Evolutionary conservation across 1,140 invertebrate species (phyloP).

Genomic region (Dreissena rostriformis): DNA sequence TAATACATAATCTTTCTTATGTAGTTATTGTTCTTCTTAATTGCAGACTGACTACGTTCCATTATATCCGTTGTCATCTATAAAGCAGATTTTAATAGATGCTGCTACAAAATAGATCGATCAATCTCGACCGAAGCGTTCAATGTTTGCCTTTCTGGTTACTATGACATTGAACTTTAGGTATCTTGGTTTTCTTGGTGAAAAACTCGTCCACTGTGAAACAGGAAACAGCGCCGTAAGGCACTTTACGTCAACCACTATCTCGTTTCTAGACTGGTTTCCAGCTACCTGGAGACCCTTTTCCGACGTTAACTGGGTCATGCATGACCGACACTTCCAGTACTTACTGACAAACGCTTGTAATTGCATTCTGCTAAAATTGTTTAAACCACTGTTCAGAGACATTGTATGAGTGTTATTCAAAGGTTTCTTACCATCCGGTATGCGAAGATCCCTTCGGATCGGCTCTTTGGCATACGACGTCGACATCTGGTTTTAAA

Average conservation of each 20-base stretch:
- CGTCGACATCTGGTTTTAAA: background rate
- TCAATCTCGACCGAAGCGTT: no score
- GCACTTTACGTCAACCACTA: no score
- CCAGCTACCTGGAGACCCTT: background rate
- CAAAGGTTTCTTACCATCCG: background rate
- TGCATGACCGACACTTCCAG: conserved; percentile 40
- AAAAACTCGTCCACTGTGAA: conserved; percentile 42
- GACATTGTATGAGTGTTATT: background rate
- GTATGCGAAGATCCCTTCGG: conserved; percentile 20
- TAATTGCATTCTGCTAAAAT: background rate
- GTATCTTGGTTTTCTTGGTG: conserved; percentile 45
- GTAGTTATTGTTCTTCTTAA: no score
- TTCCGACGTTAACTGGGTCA: conserved; percentile 24
- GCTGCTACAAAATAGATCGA: no score
- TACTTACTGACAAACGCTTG: background rate
- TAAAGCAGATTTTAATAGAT: no score
- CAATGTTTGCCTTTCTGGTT: background rate
- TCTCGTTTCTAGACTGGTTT: background rate
- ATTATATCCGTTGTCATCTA: no score
- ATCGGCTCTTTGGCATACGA: conserved; percentile 8
- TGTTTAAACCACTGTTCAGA: conserved; percentile 8
- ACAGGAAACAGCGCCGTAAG: conserved; percentile 20
- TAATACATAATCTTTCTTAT: no score
- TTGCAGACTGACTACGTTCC: no score
- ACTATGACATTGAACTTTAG: conserved; percentile 41